These are phyloP conservation scores for Dexiosoma caninum DNA, from an alignment of 2,888 invertebrate species.

Conservation along the genomic window DNA sequence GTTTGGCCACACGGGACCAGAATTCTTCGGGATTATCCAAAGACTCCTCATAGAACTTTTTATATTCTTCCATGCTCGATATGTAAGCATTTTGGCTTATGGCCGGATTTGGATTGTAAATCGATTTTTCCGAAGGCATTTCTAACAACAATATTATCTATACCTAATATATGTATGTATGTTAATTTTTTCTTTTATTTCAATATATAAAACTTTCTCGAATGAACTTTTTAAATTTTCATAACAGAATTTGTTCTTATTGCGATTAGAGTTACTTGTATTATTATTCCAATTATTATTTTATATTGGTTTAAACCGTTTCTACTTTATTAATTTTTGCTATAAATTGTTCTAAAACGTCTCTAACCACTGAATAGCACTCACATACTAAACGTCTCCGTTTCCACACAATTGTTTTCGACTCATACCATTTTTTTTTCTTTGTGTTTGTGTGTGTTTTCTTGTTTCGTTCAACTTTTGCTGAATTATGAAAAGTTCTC, in stretches of 20 bases:
- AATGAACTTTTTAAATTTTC: constrained; percentile 24
- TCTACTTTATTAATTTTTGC: constrained; percentile 2
- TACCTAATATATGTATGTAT: background rate
- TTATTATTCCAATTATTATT: background rate
- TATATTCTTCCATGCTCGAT: constrained; percentile 86
- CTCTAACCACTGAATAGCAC: constrained; percentile 36
- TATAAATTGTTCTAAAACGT: constrained; percentile 3
- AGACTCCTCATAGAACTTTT: constrained; percentile 89
- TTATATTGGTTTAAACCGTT: constrained; percentile 2
- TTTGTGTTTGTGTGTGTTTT: no score
- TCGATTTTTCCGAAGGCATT: constrained; percentile 81
- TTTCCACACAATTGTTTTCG: background rate
- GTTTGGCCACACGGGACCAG: constrained; percentile 94
- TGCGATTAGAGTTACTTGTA: background rate
- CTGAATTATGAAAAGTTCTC: background rate
- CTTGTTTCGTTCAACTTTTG: background rate
- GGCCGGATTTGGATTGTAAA: constrained; percentile 81
- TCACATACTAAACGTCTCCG: constrained; percentile 46
- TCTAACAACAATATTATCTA: constrained; percentile 64
- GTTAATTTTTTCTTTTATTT: background rate
- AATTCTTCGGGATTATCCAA: constrained; percentile 93
- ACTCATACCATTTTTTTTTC: background rate
- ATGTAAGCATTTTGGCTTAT: constrained; percentile 82
- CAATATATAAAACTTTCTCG: constrained; percentile 4
- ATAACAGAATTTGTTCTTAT: constrained; percentile 27